Base-by-base conservation (phyloP, 2,113 vertebrate genomes). In the Sisor rabdophorus region DNA sequence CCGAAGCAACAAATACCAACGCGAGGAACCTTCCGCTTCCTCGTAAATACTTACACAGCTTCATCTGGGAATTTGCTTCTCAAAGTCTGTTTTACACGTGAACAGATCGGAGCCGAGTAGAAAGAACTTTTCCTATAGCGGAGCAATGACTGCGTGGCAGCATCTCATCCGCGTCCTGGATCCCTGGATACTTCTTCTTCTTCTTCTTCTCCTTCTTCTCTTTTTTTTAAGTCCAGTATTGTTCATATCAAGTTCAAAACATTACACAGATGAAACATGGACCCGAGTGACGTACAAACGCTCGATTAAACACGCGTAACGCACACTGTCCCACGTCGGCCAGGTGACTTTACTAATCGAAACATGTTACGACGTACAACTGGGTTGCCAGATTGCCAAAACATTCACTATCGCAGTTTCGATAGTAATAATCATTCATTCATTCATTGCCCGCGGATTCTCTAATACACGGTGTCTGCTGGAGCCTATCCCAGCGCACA, bases 1-100 rank as follows among this genome's bases (percentile, higher is more conserved):
- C 88, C 55, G 96, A 98, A 48, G 95, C 95, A 9, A 85, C 85
- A 79, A 96, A 95, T 72, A 98, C 93, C 53, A 96, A 92, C 0
- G 91, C 93, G 9, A 98, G 89, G 17, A 93, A 91, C 83, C 95
- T 86, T 78, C 94, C 94, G 81, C 95, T 95, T 55, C 94, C 95
- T 85, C 94, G 89, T 64, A 95, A 90, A 84, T 95, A 93, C 85
- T 91, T 93, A 82, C 91, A 89, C 30, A 94, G 53, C 85, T 90
- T 93, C 89, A 91, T 91, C 84, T 90, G 91, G 40, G 28, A 19
- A 15, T 53, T 13, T 6, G 1, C 5, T n/a, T 44, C 12, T 13
- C 1, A 9, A 24, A 24, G 11, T 47, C 63, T 15, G 36, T 0
- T 13, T n/a, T 1, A 20, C 8, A 61, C 2, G 7, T 11, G 30